phyloP scores from a whole-genome alignment of 2,113 vertebrate species.

The Saccopteryx bilineata region DNA sequence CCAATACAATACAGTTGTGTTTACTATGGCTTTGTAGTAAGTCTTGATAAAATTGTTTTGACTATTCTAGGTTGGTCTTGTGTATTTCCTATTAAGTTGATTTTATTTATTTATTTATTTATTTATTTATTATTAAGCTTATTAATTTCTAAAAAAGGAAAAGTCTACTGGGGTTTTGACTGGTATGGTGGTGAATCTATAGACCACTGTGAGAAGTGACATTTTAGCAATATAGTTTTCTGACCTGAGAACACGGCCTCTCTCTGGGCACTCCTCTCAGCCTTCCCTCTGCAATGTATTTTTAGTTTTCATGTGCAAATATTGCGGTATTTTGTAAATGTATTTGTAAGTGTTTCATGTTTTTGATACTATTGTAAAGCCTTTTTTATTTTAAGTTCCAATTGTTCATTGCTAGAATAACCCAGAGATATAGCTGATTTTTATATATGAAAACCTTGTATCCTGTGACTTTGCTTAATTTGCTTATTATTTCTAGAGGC shows the following conservation, averaged over 20 bases:
- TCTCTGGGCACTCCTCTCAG: not conserved
- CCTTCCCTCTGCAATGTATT: not conserved
- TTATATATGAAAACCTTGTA: not conserved
- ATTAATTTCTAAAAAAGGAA: not conserved
- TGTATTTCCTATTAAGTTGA: not conserved
- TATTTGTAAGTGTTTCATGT: not conserved
- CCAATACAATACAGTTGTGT: not conserved
- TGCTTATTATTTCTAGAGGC: not conserved
- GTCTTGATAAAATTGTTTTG: not conserved
- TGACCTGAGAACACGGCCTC: not conserved
- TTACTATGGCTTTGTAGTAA: not conserved
- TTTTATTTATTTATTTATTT: too few relatives aligned
- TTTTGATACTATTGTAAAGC: not conserved
- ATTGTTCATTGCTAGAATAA: not conserved
- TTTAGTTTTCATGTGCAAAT: not conserved
- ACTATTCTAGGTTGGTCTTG: not conserved
- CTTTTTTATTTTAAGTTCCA: not conserved
- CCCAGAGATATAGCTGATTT: not conserved
- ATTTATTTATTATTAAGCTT: not conserved
- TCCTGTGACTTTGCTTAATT: constrained; percentile 35
- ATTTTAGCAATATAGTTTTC: not conserved
- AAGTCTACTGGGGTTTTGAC: not conserved
- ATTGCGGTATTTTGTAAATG: not conserved
- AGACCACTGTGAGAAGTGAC: not conserved
- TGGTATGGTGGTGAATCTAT: not conserved